Evolutionary conservation across 1,140 invertebrate species (phyloP), one percentile per base, ranked within the genome.

Genomic region (Gonatopus flavifemur): DNA sequence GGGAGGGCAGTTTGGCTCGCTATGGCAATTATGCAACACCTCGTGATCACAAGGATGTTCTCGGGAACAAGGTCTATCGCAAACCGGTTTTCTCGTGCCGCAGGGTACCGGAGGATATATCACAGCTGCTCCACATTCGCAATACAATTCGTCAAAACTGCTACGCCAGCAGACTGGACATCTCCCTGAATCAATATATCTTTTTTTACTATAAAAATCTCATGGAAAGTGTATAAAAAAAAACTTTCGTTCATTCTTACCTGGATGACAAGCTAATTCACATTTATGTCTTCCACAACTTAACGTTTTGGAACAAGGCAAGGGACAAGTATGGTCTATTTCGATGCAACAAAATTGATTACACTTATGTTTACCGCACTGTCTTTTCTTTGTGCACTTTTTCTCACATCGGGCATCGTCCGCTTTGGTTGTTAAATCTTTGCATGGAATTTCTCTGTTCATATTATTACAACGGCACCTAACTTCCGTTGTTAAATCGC

Each of bases 391-490:
- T 56, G 87, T 89, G 69, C 94, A 98, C 73, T 95, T 95, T 1
- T 85, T 89, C 52, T 95, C 93, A 79, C 94, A 98, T 18, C 84
- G 82, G 66, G 87, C 85, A 64, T 89, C 88, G 58, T 88, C 85
- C 16, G 83, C 80, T 60, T 86, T 83, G 0, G 83, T 82, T 0
- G 78, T 84, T 1, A 94, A 69, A 31, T 93, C 84, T 2, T 76
- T 76, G 69, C 95, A 98, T 1, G 84, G 80, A 35, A 96, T 83
- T 70, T 93, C 86, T 57, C 89, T 88, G 46, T 87, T 86, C 78
- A 89, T 89, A 63, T 87, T 83, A n/a, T 91, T 91, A 75, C 96
- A 98, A n/a, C 92, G 86, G 67, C 96, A 98, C 42, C 83, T 85
- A 0, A 96, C 82, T 2, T 83, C 69, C 0, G 92, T 94, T 12